phyloP scores from a whole-genome alignment of 2,797 vertebrate genomes.

The Cygnus olor region DNA sequence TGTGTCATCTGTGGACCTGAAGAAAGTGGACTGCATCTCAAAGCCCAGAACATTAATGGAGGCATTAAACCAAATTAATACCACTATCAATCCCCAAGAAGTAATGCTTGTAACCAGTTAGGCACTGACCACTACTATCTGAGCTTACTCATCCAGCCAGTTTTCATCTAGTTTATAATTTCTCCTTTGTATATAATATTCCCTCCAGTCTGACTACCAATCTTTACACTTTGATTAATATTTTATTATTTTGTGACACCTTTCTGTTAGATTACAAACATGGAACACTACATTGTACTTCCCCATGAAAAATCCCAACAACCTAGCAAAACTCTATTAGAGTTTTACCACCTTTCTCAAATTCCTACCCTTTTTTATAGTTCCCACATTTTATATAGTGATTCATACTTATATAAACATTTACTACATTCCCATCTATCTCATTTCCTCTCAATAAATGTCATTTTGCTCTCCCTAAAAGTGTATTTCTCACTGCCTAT shows the following conservation, averaged over 20 bases:
- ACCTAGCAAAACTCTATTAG: not conserved
- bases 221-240: not conserved
- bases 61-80: not conserved
- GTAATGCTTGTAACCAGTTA: not conserved
- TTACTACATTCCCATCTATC: not conserved
- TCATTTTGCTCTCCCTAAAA: not conserved
- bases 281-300: not conserved
- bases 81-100: not conserved
- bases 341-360: not conserved
- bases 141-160: accelerated
- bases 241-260: not conserved
- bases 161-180: not conserved
- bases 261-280: not conserved
- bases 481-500: not conserved
- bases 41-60: not conserved
- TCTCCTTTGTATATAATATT: not conserved
- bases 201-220: not conserved
- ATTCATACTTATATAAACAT: not conserved
- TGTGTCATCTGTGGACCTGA: not conserved
- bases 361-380: not conserved
- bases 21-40: not conserved
- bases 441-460: not conserved
- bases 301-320: not conserved
- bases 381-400: not conserved
- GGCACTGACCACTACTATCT: not conserved